Conservation (phyloP, 1,140 invertebrate genomes). For the Caenorhabditis inopinata region DNA sequence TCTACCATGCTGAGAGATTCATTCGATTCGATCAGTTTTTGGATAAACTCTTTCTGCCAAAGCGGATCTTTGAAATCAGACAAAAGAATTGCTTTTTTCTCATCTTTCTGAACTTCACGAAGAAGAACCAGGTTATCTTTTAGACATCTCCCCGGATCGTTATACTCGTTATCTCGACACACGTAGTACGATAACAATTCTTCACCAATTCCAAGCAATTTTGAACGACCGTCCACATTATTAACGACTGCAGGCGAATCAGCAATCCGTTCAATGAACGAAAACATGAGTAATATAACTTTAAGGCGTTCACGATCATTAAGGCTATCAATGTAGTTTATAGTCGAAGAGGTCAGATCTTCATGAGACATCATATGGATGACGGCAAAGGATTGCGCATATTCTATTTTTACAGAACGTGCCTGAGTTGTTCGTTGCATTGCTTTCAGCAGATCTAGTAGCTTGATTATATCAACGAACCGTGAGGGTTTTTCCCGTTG, state of each 20-base stretch:
- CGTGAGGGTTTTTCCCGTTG: background rate
- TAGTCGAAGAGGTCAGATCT: background rate
- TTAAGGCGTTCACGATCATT: background rate
- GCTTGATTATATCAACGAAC: background rate
- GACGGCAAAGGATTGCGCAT: background rate
- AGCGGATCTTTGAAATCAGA: background rate
- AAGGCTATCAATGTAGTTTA: slow-evolving; percentile 23
- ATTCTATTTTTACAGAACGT: background rate
- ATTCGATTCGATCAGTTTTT: background rate
- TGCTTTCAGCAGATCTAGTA: background rate
- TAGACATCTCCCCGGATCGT: background rate
- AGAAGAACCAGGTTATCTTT: slow-evolving; percentile 1
- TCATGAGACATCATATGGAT: slow-evolving; percentile 10
- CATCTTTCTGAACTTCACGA: background rate
- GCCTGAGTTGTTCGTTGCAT: background rate
- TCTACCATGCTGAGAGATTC: background rate
- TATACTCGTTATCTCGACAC: background rate
- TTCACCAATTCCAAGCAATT: background rate
- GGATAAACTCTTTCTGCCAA: background rate
- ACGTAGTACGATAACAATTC: background rate
- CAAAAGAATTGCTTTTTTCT: background rate
- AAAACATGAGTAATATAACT: background rate
- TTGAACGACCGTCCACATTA: background rate
- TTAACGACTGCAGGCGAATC: background rate
- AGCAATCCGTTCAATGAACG: background rate